Evolutionary conservation across 1,140 invertebrate genomes (phyloP).

Genomic region (Gonatopus flavifemur): DNA sequence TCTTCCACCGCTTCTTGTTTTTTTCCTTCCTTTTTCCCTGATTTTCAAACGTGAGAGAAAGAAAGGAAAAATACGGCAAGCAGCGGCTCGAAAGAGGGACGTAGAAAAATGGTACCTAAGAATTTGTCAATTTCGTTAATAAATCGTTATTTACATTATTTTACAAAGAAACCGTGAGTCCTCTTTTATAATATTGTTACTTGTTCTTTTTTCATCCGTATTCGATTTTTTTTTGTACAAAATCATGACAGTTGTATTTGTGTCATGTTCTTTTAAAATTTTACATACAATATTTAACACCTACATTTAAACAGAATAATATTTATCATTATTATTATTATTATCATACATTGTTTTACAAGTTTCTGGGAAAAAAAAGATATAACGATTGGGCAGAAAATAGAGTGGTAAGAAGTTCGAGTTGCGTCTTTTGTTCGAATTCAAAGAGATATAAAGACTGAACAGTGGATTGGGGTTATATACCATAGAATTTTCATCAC

Average conservation of each 20-base stretch:
- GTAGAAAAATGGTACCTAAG: constrained; percentile 44
- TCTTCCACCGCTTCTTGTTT: neutral
- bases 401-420: too few relatives aligned
- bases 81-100: constrained; percentile 22
- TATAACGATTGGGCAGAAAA: too few relatives aligned
- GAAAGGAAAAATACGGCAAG: too few relatives aligned
- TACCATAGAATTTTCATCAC: too few relatives aligned
- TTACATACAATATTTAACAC: constrained; percentile 45
- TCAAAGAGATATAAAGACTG: too few relatives aligned
- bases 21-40: neutral
- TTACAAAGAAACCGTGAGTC: constrained; percentile 55
- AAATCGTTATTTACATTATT: constrained; percentile 59
- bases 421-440: too few relatives aligned
- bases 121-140: constrained; percentile 57
- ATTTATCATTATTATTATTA: too few relatives aligned
- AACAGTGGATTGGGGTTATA: too few relatives aligned
- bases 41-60: constrained; percentile 1
- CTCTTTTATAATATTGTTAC: constrained; percentile 40
- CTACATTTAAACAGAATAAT: constrained; percentile 50
- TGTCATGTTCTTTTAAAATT: constrained; percentile 23
- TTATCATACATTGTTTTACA: constrained; percentile 41
- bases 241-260: constrained; percentile 38
- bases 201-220: constrained; percentile 27
- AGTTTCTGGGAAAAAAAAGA: too few relatives aligned
- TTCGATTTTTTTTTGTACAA: constrained; percentile 39